Conservation (phyloP, 2,113 vertebrate species). For the Puma concolor region DNA sequence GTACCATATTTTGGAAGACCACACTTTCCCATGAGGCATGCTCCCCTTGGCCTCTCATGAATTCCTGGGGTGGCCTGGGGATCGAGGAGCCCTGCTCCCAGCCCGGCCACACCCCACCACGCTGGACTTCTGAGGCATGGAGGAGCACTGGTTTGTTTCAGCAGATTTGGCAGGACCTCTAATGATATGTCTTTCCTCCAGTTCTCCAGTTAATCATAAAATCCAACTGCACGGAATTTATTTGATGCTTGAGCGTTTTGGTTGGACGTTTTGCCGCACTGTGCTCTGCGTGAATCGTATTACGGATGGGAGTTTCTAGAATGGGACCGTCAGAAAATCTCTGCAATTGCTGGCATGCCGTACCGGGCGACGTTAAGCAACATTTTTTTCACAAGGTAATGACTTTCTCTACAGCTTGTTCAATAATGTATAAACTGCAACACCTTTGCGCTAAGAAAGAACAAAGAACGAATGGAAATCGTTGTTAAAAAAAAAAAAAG, state of each 20-base stretch:
- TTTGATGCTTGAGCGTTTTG: background rate
- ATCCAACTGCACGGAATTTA: background rate
- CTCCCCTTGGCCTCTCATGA: background rate
- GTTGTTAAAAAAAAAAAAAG: background rate
- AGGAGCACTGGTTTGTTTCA: fast-evolving
- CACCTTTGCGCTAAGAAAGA: background rate
- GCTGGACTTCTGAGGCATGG: fast-evolving
- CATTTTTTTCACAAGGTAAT: background rate
- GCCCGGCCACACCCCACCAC: fast-evolving
- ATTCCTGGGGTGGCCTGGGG: background rate
- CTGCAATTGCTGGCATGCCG: background rate
- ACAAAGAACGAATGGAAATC: background rate
- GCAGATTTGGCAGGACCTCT: background rate
- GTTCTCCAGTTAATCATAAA: background rate
- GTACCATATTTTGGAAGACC: background rate
- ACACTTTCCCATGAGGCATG: background rate
- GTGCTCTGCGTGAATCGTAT: background rate
- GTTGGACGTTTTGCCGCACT: background rate
- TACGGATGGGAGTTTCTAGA: background rate
- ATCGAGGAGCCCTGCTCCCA: too few species aligned
- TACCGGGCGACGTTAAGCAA: background rate
- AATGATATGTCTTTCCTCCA: background rate
- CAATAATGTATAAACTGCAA: slow-evolving; percentile 38
- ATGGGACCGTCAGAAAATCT: background rate
- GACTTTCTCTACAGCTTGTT: background rate